Base-by-base conservation (phyloP, 2,888 invertebrate species). In the Phyllotreta striolata region DNA sequence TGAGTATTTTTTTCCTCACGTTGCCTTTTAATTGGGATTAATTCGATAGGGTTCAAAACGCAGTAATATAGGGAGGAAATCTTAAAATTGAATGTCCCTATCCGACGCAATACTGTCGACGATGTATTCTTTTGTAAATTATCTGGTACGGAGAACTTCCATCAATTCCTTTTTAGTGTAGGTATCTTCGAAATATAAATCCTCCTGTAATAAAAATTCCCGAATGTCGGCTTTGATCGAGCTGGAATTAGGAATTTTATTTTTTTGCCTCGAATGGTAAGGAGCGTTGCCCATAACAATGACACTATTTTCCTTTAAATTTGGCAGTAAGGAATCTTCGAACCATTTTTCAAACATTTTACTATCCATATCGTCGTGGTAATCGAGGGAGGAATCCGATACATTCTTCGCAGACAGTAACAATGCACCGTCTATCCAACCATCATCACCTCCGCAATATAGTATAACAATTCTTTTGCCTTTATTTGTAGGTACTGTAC, bases 211-310 rank as follows among this genome's bases (percentile, higher is more conserved):
- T 10, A 44, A 9, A 44, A 44, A 74, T 14, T 63, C 12, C 59
- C 66, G 68, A 49, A 70, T 70, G 49, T 71, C 70, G 47, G 46
- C 43, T 40, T 71, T 69, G 10, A 39, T 66, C 35, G 59, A 57
- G 35, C 52, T 8, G 0, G 44, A 47, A 10, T 49, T 70, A 24
- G 70, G 69, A 13, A 61, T 38, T 63, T 58, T 68, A 41, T 70
- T 66, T 3, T 63, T 12, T 41, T 55, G 55, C 40, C 61, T 55
- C 12, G 55, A 56, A 56, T 72, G 41, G 8, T 41, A 55, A 14
- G 69, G 55, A 0, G 70, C 70, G 41, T 68, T 72, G 51, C 70
- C 66, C 58, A 69, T 13, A 37, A 72, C 63, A 40, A 70, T 64
- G 9, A 72, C 62, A 5, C 62, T 44, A 39, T 67, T 67, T 7